phyloP scores from a whole-genome alignment of 92 coral and sea anemone species.

The Bergia sp. region DNA sequence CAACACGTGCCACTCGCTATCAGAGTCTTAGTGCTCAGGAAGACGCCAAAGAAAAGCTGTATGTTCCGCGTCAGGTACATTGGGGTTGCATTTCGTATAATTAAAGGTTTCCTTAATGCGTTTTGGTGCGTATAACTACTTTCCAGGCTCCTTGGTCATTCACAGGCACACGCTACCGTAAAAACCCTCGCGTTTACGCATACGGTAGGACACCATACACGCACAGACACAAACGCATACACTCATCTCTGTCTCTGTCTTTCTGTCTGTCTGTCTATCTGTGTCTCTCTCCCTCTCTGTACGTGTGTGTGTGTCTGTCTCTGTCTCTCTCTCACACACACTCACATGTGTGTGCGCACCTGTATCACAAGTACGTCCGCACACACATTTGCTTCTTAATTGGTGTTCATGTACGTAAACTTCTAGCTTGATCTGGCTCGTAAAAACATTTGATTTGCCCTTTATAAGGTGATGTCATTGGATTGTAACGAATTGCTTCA shows the following conservation, averaged over 20 bases:
- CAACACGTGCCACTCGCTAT: constrained; percentile 78
- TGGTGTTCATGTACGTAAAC: neutral
- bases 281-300: too few relatives aligned
- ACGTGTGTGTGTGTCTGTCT: too few relatives aligned
- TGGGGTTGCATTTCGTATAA: neutral
- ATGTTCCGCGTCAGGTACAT: constrained; percentile 67
- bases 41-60: constrained; percentile 48
- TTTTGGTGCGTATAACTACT: too few relatives aligned
- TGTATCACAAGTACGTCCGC: too few relatives aligned
- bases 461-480: constrained; percentile 1
- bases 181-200: too few relatives aligned
- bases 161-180: neutral
- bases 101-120: neutral
- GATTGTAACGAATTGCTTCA: neutral
- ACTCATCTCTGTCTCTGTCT: too few relatives aligned
- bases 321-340: too few relatives aligned
- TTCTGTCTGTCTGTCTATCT: neutral
- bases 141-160: too few relatives aligned
- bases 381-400: too few relatives aligned
- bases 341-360: too few relatives aligned
- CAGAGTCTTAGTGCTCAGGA: constrained; percentile 64
- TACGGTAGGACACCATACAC: neutral
- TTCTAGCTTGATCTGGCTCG: neutral
- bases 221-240: neutral
- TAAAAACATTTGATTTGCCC: neutral